These are phyloP conservation scores for Panagrolaimus sp. DNA, from an alignment of 1,140 invertebrate species.

Conservation along the genomic window DNA sequence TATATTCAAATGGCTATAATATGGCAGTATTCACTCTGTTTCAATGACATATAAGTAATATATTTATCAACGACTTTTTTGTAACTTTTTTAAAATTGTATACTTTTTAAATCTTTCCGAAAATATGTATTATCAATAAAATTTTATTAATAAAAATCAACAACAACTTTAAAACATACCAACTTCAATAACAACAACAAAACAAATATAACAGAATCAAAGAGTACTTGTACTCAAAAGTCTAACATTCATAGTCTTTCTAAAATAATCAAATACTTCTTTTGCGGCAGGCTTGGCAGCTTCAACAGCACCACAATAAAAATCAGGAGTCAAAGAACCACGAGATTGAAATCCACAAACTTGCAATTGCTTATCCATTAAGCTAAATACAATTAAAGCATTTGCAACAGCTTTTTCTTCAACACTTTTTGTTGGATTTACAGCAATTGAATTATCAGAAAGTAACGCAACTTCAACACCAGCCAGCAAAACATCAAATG, in stretches of 20 bases:
- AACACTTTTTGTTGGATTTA: not conserved
- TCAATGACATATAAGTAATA: no score
- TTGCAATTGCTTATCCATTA: not conserved
- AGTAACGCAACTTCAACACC: not conserved
- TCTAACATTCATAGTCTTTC: not conserved
- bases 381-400: not conserved
- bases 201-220: not conserved
- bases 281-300: not conserved
- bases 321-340: not conserved
- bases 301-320: not conserved
- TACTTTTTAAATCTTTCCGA: no score
- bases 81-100: no score
- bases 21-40: no score
- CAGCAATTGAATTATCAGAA: not conserved
- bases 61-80: no score
- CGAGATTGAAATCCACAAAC: not conserved
- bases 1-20: no score
- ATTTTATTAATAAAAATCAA: no score
- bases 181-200: not conserved
- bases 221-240: not conserved
- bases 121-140: no score
- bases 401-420: not conserved
- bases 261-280: not conserved
- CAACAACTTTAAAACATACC: no score
- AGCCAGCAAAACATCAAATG: not conserved